Percentiles rank a stretch among this genome's conserved stretches.
Evolutionary conservation across 2,888 invertebrate species (phyloP).

Genomic region (Panzeria rudis): DNA sequence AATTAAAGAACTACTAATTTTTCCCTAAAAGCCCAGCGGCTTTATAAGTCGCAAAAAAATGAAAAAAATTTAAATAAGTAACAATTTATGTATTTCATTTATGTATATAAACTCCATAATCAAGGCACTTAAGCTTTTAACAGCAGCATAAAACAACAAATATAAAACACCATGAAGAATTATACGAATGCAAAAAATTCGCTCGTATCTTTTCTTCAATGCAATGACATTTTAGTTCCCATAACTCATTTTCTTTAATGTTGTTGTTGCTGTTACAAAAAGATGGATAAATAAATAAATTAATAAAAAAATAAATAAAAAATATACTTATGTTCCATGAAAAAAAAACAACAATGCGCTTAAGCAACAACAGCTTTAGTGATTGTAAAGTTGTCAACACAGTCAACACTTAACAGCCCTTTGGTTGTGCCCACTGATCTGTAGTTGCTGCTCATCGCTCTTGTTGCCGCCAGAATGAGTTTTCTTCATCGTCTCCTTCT

Average conservation of each 20-base stretch:
- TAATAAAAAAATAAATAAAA: conserved; percentile 24
- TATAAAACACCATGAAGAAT: conserved; percentile 25
- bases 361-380: conserved; percentile 33
- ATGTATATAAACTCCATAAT: conserved; percentile 21
- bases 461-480: conserved; percentile 20
- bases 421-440: conserved; percentile 30
- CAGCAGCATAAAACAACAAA: conserved; percentile 52
- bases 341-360: conserved; percentile 10
- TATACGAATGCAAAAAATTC: conserved; percentile 37
- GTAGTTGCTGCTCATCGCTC: conserved; percentile 8
- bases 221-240: conserved; percentile 53
- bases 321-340: conserved; percentile 26
- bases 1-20: conserved; percentile 9
- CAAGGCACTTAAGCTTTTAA: conserved; percentile 40
- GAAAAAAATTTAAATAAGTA: conserved; percentile 7
- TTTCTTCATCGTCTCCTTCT: conserved; percentile 12
- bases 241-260: conserved; percentile 42
- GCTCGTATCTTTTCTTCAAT: conserved; percentile 41
- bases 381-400: conserved; percentile 65
- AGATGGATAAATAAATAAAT: conserved; percentile 44
- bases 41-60: not conserved
- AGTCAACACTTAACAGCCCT: conserved; percentile 25
- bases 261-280: conserved; percentile 27
- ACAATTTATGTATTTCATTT: conserved; percentile 12
- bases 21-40: not conserved